Conservation (phyloP, 2,888 invertebrate genomes). For the Subacronicta megacephala region DNA sequence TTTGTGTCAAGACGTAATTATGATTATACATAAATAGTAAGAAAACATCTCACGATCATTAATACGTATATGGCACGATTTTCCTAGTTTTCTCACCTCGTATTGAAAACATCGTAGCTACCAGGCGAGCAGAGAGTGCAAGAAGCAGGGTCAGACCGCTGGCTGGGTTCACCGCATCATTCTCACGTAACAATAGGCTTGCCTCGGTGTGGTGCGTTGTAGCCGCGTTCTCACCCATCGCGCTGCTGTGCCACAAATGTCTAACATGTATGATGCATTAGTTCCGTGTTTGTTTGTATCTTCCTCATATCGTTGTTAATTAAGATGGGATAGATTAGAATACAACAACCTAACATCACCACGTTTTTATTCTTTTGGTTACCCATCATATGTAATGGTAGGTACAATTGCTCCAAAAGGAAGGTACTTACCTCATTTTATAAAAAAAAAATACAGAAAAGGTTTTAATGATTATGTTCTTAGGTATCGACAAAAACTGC, state of each 20-base stretch:
- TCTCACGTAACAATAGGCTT: conserved; percentile 62
- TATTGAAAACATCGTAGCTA: conserved; percentile 35
- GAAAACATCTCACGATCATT: conserved; percentile 35
- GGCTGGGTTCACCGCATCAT: conserved; percentile 61
- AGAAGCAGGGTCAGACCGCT: conserved; percentile 50
- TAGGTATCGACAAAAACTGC: too few relatives aligned
- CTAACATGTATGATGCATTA: conserved; percentile 67
- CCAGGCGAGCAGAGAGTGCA: conserved; percentile 59
- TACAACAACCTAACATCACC: conserved; percentile 5
- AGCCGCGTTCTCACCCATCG: conserved; percentile 65
- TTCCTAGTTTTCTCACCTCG: conserved; percentile 36
- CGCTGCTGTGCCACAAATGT: conserved; percentile 64
- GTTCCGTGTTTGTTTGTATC: conserved; percentile 62
- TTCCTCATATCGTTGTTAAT: conserved; percentile 15
- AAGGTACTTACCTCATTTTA: too few relatives aligned
- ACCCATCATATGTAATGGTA: too few relatives aligned
- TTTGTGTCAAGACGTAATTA: not conserved
- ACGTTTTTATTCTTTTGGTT: conserved; percentile 12
- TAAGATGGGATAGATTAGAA: conserved; percentile 18
- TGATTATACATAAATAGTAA: conserved; percentile 8
- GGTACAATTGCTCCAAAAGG: too few relatives aligned
- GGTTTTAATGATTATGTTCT: too few relatives aligned
- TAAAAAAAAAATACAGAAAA: too few relatives aligned
- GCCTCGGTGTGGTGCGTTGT: conserved; percentile 20
- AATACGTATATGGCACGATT: conserved; percentile 37